A percentile compares a stretch with the other conserved stretches of the same genome.
These are phyloP conservation scores for Chrosomus eos DNA, from an alignment of 2,797 vertebrate genomes.

Conservation along the genomic window DNA sequence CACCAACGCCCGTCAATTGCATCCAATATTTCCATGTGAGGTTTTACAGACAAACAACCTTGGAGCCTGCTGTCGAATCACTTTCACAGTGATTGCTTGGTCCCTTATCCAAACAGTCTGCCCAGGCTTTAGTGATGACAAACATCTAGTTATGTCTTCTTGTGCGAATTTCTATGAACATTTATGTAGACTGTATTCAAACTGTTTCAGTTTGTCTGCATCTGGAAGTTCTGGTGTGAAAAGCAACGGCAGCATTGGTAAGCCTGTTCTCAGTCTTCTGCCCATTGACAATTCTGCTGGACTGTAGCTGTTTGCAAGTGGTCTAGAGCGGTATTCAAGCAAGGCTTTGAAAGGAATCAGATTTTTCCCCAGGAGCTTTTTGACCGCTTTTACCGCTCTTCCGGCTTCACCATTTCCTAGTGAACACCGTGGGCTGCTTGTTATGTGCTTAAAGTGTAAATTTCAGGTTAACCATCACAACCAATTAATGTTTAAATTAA, in stretches of 20 bases:
- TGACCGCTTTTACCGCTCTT: constrained; percentile 1
- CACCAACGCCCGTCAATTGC: background rate
- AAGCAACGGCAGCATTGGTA: background rate
- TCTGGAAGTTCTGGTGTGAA: constrained; percentile 1
- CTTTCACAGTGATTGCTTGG: background rate
- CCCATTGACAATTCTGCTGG: constrained; percentile 20
- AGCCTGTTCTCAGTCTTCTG: constrained; percentile 7
- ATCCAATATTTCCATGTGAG: background rate
- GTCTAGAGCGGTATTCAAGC: constrained; percentile 28
- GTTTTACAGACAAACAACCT: background rate
- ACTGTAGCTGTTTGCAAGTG: constrained; percentile 12
- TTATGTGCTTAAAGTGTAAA: background rate
- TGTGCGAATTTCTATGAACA: background rate
- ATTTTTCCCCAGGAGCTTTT: constrained; percentile 24
- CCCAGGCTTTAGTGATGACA: background rate
- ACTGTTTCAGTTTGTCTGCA: background rate
- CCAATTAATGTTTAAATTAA: too few species aligned
- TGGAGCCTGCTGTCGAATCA: background rate
- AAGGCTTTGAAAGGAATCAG: constrained; percentile 4
- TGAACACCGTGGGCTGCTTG: constrained; percentile 3
- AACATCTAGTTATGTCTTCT: background rate
- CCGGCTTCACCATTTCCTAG: constrained; percentile 25
- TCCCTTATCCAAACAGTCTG: constrained; percentile 2
- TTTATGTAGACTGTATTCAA: too few species aligned
- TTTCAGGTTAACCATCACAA: too few species aligned